Percentiles rank a stretch among this genome's conserved stretches.
Conservation (phyloP, 2,113 vertebrate species). For the Oncorhynchus kisutch region DNA sequence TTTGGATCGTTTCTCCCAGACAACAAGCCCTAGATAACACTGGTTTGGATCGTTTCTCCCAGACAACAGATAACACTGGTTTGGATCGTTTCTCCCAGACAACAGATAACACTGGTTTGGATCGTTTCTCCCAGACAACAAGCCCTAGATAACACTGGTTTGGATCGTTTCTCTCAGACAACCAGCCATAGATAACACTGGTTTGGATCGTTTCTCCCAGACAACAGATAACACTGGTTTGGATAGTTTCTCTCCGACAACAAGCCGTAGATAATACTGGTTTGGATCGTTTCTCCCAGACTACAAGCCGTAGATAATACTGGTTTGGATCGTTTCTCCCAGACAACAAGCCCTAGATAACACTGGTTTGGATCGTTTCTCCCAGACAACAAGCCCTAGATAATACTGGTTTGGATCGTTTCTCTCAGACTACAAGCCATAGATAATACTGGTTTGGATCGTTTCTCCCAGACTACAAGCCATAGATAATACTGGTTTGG, state of each 20-base stretch:
- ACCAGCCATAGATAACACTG: constrained; percentile 52
- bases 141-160: constrained; percentile 55
- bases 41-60: constrained; percentile 36
- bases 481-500: constrained; percentile 54
- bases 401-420: constrained; percentile 54
- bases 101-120: constrained; percentile 56
- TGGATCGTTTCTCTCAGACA: constrained; percentile 17
- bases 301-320: constrained; percentile 50
- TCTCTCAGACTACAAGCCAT: constrained; percentile 23
- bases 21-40: constrained; percentile 50
- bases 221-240: constrained; percentile 56
- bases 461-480: constrained; percentile 19
- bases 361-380: constrained; percentile 47
- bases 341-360: constrained; percentile 41
- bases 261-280: constrained; percentile 54
- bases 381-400: constrained; percentile 24
- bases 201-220: constrained; percentile 28
- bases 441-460: constrained; percentile 55
- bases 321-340: constrained; percentile 36
- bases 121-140: constrained; percentile 20
- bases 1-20: constrained; percentile 23
- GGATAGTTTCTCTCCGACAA: constrained; percentile 30
- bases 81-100: constrained; percentile 18
- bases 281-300: constrained; percentile 22
- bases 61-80: constrained; percentile 52